phyloP scores from a whole-genome alignment of 2,113 vertebrate genomes.

The Silurus meridionalis region DNA sequence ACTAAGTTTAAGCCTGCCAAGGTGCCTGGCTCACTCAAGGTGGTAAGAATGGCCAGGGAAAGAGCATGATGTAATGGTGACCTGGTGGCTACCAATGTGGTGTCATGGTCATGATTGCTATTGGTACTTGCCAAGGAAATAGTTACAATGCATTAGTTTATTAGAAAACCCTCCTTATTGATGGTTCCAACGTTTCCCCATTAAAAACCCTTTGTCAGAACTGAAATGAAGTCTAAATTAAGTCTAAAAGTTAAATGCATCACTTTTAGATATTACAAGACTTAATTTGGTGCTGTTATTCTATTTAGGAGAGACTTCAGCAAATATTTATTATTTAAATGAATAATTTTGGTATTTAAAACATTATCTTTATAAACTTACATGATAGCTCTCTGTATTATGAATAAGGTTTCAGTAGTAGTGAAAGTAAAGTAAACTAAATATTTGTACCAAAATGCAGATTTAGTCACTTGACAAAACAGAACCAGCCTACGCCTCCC shows the following conservation, averaged over 20 bases:
- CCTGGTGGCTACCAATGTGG: background rate
- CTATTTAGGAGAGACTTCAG: background rate
- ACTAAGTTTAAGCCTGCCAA: background rate
- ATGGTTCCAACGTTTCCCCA: background rate
- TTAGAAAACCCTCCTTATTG: background rate
- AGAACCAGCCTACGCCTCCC: slow-evolving; percentile 27
- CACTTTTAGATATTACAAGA: background rate
- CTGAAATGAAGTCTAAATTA: background rate
- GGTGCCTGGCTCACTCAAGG: background rate
- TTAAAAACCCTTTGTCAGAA: background rate
- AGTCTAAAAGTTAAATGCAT: background rate
- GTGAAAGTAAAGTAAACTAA: slow-evolving; percentile 34
- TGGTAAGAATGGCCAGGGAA: background rate
- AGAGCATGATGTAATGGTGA: background rate
- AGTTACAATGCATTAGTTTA: background rate
- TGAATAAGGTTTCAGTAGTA: slow-evolving; percentile 25
- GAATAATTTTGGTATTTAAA: background rate
- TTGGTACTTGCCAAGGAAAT: background rate
- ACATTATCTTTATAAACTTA: background rate
- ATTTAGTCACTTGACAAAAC: slow-evolving; percentile 41
- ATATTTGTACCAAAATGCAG: slow-evolving; percentile 22
- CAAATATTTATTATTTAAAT: background rate
- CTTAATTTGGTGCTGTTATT: background rate
- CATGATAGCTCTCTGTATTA: background rate
- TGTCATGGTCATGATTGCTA: background rate